Evolutionary conservation across 64 coral and sea anemone genomes (phyloP).

Genomic region (Dendrophyllia cribrosa): DNA sequence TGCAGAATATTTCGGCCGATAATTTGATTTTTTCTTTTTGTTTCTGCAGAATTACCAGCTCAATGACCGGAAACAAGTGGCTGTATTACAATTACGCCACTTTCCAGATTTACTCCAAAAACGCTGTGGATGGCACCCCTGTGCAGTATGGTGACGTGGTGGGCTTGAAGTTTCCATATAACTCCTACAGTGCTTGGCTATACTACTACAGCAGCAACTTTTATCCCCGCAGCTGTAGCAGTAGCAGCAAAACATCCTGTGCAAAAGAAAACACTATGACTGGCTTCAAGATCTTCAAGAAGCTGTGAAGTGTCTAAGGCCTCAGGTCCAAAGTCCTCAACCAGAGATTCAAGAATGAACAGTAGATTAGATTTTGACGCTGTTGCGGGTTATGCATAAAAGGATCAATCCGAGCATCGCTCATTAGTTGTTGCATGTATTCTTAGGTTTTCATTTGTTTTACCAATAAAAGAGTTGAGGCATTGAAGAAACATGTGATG

Average conservation of each 20-base stretch:
- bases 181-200: conserved; percentile 13
- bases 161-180: conserved; percentile 43
- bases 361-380: neutral
- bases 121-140: conserved; percentile 46
- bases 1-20: neutral
- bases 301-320: conserved; percentile 8
- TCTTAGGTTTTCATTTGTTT: no score
- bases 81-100: neutral
- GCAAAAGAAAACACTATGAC: neutral
- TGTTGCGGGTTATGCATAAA: neutral
- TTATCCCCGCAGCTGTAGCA: conserved; percentile 37
- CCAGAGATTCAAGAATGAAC: neutral
- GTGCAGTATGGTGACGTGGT: conserved; percentile 68
- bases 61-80: neutral
- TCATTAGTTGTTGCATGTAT: no score
- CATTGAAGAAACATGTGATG: neutral
- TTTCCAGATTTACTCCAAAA: conserved; percentile 53
- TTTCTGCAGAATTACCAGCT: neutral
- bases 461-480: neutral
- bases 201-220: neutral
- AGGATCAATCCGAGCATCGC: neutral
- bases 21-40: neutral
- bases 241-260: conserved; percentile 19
- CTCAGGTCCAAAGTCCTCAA: neutral
- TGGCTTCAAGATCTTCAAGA: conserved; percentile 79